Percentiles rank a stretch among this genome's conserved stretches.
phyloP scores from a whole-genome alignment of 2,888 invertebrate species.

The Phorcus lineatus region DNA sequence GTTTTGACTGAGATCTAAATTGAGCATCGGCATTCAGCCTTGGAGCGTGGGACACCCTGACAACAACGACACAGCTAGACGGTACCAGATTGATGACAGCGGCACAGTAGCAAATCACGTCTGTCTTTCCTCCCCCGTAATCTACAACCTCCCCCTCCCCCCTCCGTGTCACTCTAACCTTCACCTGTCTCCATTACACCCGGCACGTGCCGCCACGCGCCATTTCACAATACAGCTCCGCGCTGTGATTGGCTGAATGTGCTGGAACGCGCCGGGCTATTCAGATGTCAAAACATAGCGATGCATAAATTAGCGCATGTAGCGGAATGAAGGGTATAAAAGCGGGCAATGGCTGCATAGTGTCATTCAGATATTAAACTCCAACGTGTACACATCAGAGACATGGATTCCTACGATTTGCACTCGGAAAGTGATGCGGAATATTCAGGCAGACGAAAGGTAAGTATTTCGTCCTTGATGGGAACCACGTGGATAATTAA shows the following conservation, averaged over 20 bases:
- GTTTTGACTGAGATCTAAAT: too few relatives aligned
- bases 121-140: too few relatives aligned
- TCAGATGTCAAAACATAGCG: constrained; percentile 16
- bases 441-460: constrained; percentile 3
- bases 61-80: too few relatives aligned
- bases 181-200: not conserved
- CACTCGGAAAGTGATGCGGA: not conserved
- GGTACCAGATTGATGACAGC: too few relatives aligned
- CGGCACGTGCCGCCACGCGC: constrained; percentile 8
- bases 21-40: too few relatives aligned
- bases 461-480: not conserved
- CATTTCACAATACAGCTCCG: not conserved
- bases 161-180: too few relatives aligned
- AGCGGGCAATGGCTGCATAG: not conserved
- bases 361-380: not conserved
- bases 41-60: too few relatives aligned
- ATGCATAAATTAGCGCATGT: not conserved
- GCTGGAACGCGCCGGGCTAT: constrained; percentile 25
- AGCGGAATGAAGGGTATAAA: constrained; percentile 8
- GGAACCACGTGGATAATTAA: not conserved
- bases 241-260: constrained; percentile 33
- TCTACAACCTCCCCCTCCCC: too few relatives aligned
- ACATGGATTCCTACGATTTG: not conserved
- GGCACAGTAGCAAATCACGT: too few relatives aligned
- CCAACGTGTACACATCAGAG: not conserved